Base-by-base conservation (phyloP, 92 coral and sea anemone species). In the Palythoa heliodiscus region DNA sequence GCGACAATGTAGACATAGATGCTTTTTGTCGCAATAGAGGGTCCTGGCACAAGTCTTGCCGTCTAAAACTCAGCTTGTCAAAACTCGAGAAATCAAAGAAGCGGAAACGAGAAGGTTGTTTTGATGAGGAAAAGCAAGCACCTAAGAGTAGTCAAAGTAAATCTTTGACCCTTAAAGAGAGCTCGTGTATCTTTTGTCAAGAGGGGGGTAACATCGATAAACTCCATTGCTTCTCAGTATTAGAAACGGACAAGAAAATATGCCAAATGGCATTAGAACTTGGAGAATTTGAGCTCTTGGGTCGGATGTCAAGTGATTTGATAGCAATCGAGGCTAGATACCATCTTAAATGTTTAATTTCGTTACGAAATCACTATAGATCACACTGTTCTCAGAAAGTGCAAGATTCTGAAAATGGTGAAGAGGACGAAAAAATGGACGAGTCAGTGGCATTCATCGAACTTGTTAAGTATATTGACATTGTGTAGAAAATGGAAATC, bases 21-120 rank as follows among this genome's bases (percentile, higher is more conserved):
- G 61, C 71, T 73, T 73, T 88, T 5, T 20, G 70, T 68, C 24
- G 52, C 11, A 88, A 88, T 67, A 70, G 54, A 19, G 88, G 24
- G 48, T 82, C 88, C 48, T 88, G 91, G 88, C 91, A 88, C 88
- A 83, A 75, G 75, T 88, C 83, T 67, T 88, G 91, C 57, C 87
- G 84, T 73, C 76, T 83, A 13, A 74, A 76, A 63, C 76, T 88
- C 43, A 83, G 88, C 52, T 74, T 20, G 17, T 88, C 84, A 68
- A 88, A 76, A 83, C 87, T 83, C 6, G 58, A 87, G 83, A 82
- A 86, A 81, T 76, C 80, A 17, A 76, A 71, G 73, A 77, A 87
- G 70, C 87, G 73, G 61, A 55, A 55, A 55, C 61, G 61, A 55
- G 61, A 55, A 55, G 61, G 67, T 58, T 77, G 2, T 75, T 47